These are phyloP conservation scores for Margarornis squamiger DNA, from an alignment of 2,797 vertebrate species.

Conservation along the genomic window DNA sequence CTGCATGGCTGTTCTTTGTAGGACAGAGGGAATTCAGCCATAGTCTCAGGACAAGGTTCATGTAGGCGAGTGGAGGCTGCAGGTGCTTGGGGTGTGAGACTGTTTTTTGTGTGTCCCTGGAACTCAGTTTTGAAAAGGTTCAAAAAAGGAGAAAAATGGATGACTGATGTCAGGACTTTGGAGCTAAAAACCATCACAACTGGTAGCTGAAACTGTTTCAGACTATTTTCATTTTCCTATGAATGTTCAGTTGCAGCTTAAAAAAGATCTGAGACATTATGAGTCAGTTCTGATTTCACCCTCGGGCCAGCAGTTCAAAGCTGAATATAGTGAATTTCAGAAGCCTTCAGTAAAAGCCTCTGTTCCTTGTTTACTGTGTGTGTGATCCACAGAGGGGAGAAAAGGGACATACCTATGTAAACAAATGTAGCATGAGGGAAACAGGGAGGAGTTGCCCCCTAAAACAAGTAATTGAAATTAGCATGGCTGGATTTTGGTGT, in stretches of 20 bases:
- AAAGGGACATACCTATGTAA: background rate
- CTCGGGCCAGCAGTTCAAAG: background rate
- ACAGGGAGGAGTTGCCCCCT: background rate
- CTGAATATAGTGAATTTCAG: background rate
- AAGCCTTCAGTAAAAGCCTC: background rate
- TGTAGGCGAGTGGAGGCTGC: background rate
- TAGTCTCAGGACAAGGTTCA: background rate
- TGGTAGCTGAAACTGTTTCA: background rate
- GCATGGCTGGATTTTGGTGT: background rate
- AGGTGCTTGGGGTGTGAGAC: background rate
- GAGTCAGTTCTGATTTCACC: background rate
- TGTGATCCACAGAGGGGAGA: background rate
- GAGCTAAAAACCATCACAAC: background rate
- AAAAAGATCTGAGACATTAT: background rate
- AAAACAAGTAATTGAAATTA: background rate
- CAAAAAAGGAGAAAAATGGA: background rate
- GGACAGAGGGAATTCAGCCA: background rate
- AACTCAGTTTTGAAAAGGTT: background rate
- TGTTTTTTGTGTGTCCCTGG: background rate
- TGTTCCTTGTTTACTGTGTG: background rate
- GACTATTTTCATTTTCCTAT: background rate
- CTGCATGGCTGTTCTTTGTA: fast-evolving
- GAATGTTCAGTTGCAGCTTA: background rate
- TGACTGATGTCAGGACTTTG: background rate
- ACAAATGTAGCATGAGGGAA: background rate